Evolutionary conservation across 1,140 invertebrate genomes (phyloP), one percentile per base, ranked within the genome.

Genomic region (Atta cephalotes): DNA sequence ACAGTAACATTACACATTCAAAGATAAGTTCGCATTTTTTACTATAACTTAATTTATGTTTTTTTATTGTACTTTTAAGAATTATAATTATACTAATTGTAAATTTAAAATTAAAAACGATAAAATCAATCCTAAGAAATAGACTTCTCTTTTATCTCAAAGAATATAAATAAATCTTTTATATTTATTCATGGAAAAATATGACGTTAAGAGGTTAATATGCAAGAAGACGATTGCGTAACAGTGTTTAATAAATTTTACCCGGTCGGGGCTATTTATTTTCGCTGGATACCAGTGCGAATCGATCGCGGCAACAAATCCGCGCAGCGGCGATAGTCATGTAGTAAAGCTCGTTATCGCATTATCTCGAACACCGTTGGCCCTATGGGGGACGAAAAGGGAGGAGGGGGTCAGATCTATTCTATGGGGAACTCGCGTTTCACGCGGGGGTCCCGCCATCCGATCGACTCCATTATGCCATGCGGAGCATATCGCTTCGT

Each of bases 311-410:
- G 39, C 74, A 53, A 77, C 87, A 88, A 88, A 86, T 88, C 82
- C 87, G 72, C 88, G 66, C 91, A 79, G 82, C 62, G 88, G 58
- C 89, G 87, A 76, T 88, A 91, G 88, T 87, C 88, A 88, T 65
- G 88, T 89, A 92, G 89, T 85, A 90, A 89, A 89, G 87, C 92
- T 92, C 89, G 92, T 93, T 93, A 93, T 93, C 93, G 92, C 89
- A 92, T 93, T 93, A 93, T 93, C 93, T 93, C 92, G 92, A 92
- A 89, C 91, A 92, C 89, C 89, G 91, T 90, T 87, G 90, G 90
- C 76, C 90, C 66, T 89, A 86, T 87, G 66, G 78, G 39, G 89
- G 87, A 16, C 58, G 89, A 88, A 68, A 90, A 45, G 18, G 70
- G 6, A 18, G 31, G 12, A 5, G n/a, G 35, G 35, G 14, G 25